Evolutionary conservation across 1,140 invertebrate species (phyloP), one percentile per base, ranked within the genome.

Genomic region (Eulimnadia texana): DNA sequence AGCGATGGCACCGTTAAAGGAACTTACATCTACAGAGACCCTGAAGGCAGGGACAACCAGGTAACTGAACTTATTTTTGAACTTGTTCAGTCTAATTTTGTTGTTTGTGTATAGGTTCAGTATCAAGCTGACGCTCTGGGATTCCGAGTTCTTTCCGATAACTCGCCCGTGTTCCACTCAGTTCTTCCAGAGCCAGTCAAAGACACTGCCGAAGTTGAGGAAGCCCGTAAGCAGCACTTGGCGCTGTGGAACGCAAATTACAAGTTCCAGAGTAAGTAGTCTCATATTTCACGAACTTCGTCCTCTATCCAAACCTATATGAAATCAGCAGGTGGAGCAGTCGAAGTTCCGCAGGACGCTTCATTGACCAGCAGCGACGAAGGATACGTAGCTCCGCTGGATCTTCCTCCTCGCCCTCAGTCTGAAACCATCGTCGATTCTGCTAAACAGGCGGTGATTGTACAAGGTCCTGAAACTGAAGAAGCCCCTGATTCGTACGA

Each of bases 11-110:
- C 64, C 19, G 71, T 73, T 1, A 50, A 65, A 55, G 73, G 73
- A 19, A 68, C 70, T 24, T 75, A 74, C 61, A 69, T 68, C 50
- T 75, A 75, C 64, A 61, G 66, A 13, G 69, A 73, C 61, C 69
- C 72, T 0, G 84, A 88, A 57, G 82, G 82, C 47, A 66, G 70
- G 51, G 58, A 66, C 2, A 68, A 74, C 28, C 68, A 70, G 65
- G 70, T 74, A 64, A n/a, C n/a, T n/a, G n/a, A n/a, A n/a, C n/a
- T n/a, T n/a, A n/a, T n/a, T n/a, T n/a, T n/a, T n/a, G n/a, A n/a
- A n/a, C n/a, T n/a, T n/a, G n/a, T n/a, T n/a, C n/a, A n/a, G n/a
- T 55, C 27, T 22, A 22, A 22, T 55, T 23, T n/a, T 55, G 22
- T 11, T 22, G 3, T 16, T 10, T 24, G 16, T 22, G n/a, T 24